Evolutionary conservation across 23 tunicate species (phyloP), one percentile per base, ranked within the genome.

Genomic region (Phallusia fumigata): DNA sequence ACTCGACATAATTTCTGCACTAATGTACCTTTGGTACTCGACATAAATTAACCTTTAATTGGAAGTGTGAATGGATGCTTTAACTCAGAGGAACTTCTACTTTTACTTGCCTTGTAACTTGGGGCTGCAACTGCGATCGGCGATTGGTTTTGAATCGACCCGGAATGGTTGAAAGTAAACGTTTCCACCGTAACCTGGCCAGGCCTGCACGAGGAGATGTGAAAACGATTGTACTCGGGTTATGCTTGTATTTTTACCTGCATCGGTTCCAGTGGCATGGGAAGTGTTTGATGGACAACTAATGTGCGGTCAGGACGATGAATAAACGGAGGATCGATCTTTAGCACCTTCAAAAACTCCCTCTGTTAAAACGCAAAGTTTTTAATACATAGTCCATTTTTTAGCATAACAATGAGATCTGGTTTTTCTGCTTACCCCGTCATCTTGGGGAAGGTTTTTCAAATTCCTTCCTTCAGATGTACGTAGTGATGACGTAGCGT

Each of bases 181-280:
- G 34, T 91, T 91, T 31, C 96, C 96, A 26, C 96, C 96, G 52
- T 91, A 91, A 6, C 96, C 96, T 15, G 96, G 96, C 96, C 96
- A 91, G 12, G 82, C 96, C 96, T 91, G 74, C 26, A 58, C 28
- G 69, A 22, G 69, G 58, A 21, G 13, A 58, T 58, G 13, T 3
- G 69, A 24, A 6, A 11, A 24, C 11, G 28, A 8, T 58, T 58
- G 1, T 21, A 8, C 26, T 6, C 15, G 16, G 28, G 8, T 22
- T 21, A 13, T 58, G 69, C 13, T 58, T 58, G 28, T 24, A 10
- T 40, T 40, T 21, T 1, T 65, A 92, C 97, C 86, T 84, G 83
- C 6, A 87, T 81, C 18, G 97, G 91, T 28, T 83, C 83, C 35
- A 87, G 31, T 10, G 91, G 91, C 44, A 92, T 65, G 0, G 90